phyloP scores from a whole-genome alignment of 2,797 vertebrate genomes.

The Takifugu rubripes region DNA sequence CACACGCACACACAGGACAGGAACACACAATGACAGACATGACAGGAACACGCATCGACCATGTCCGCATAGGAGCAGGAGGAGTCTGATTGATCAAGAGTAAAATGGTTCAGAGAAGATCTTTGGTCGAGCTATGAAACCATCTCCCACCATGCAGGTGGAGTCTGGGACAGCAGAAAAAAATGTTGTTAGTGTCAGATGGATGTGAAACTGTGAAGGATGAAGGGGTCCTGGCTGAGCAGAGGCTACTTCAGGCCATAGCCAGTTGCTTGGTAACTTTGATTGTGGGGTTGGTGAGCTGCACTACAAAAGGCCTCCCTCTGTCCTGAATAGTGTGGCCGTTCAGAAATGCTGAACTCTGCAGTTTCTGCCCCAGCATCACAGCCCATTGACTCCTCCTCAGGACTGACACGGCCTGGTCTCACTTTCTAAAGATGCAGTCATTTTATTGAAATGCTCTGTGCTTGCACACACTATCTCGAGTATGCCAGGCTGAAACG shows the following conservation, averaged over 20 bases:
- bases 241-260: constrained; percentile 61
- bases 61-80: constrained; percentile 39
- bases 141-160: too few species aligned
- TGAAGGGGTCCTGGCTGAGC: constrained; percentile 37
- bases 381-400: too few species aligned
- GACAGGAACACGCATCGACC: too few species aligned
- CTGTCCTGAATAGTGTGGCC: constrained; percentile 71
- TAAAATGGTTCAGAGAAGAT: constrained; percentile 23
- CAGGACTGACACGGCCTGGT: too few species aligned
- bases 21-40: constrained; percentile 2
- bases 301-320: constrained; percentile 72
- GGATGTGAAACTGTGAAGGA: neutral
- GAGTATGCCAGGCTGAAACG: too few species aligned
- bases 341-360: constrained; percentile 72
- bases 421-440: too few species aligned
- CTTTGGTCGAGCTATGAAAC: too few species aligned
- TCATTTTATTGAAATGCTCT: too few species aligned
- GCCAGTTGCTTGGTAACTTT: constrained; percentile 74
- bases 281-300: constrained; percentile 59
- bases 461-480: too few species aligned
- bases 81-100: constrained; percentile 45
- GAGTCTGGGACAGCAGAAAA: too few species aligned
- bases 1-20: too few species aligned
- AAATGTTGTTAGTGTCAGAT: too few species aligned
- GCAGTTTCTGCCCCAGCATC: constrained; percentile 17